Evolutionary conservation across 2,888 invertebrate species (phyloP), one percentile per base, ranked within the genome.

Genomic region (Andrena bicolor): DNA sequence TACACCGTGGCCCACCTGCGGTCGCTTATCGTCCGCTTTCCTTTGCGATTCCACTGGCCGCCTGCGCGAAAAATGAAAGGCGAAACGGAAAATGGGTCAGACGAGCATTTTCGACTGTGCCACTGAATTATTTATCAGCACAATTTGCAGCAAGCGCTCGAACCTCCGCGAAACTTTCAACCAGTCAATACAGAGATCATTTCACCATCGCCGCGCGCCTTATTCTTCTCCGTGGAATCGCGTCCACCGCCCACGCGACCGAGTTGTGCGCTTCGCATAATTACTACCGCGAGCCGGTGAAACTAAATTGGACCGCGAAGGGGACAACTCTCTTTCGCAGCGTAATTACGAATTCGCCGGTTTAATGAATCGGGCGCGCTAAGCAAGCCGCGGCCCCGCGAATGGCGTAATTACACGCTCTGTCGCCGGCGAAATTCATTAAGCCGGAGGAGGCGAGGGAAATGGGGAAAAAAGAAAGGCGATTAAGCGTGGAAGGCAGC

Each of bases 401-500:
- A 68, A 69, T 20, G 68, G 56, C 58, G 77, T 68, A 80, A 81
- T 81, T 81, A 80, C 73, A 80, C 80, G 80, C 66, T 80, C 80
- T 69, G 80, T 77, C 80, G 61, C 80, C 73, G 80, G 56, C 68
- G 80, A 80, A 79, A 80, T 80, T 80, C 80, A 71, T 80, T 73
- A 23, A 5, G 35, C 13, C 16, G 30, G 1, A 16, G 2, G 26
- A 13, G 20, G 2, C 30, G 16, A 65, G 5, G n/a, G 41, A 41
- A 26, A 20, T 32, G n/a, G 2, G 13, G 13, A 30, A n/a, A 16
- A 49, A 49, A 49, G 10, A 49, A 23, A 13, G 23, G 64, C 41
- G 32, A 66, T 20, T 28, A 51, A 60, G 58, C 20, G 65, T 66
- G 51, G 66, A 66, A 41, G 28, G 51, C 35, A 51, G 60, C 49